Percentiles rank a stretch among this genome's conserved stretches.
These are phyloP conservation scores for Cliona cf. orientalis DNA, from an alignment of 37 sponge, comb jelly and placozoan genomes.

Conservation along the genomic window DNA sequence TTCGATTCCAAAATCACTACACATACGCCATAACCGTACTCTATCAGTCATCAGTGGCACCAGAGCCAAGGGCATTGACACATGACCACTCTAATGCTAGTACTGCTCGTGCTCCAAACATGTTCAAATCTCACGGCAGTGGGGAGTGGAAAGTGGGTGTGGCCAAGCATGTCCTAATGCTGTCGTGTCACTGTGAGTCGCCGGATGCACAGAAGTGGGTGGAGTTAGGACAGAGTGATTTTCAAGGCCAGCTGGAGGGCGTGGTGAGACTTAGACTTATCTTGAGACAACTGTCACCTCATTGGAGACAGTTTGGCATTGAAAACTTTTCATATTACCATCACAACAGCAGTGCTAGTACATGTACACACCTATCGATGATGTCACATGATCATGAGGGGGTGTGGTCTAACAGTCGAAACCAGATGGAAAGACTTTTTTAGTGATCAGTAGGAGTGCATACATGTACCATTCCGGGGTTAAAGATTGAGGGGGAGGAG, in stretches of 20 bases:
- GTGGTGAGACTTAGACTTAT: constrained; percentile 13
- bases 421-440: no score
- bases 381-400: no score
- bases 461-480: no score
- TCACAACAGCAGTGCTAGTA: no score
- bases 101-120: no score
- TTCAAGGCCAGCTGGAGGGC: constrained; percentile 9
- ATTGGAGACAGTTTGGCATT: constrained; percentile 44
- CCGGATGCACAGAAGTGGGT: background rate
- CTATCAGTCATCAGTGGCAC: no score
- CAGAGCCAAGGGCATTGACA: background rate
- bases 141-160: constrained; percentile 26
- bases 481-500: no score
- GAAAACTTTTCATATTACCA: background rate
- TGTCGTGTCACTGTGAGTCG: background rate
- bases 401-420: no score
- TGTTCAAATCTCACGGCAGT: no score
- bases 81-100: no score
- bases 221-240: background rate
- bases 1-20: constrained; percentile 37
- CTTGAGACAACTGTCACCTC: constrained; percentile 39
- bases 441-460: no score
- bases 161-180: constrained; percentile 5
- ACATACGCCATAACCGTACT: constrained; percentile 26
- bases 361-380: no score